Evolutionary conservation across 2,113 vertebrate genomes (phyloP).

Genomic region (Daboia siamensis): DNA sequence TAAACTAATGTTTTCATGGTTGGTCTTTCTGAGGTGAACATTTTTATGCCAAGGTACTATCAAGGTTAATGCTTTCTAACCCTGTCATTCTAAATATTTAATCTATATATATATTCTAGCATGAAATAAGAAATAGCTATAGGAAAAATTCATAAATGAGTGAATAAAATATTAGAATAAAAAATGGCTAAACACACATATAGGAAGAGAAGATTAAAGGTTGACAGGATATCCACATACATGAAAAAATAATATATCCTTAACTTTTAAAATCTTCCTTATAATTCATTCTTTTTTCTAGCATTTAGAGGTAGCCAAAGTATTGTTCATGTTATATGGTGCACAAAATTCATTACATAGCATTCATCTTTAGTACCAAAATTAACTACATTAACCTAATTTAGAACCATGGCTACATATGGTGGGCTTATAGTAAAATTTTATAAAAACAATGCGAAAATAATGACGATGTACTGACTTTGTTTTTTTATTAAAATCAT

Average conservation of each 20-base stretch:
- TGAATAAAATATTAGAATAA: constrained; percentile 55
- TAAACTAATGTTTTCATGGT: constrained; percentile 1
- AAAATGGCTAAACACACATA: background rate
- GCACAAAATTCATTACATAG: background rate
- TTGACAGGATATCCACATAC: background rate
- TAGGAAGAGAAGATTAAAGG: background rate
- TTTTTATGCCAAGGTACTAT: constrained; percentile 11
- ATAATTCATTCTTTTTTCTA: constrained; percentile 14
- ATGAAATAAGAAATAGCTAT: constrained; percentile 32
- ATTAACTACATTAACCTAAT: background rate
- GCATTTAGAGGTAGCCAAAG: background rate
- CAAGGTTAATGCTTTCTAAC: constrained; percentile 42
- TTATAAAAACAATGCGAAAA: background rate
- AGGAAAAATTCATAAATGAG: constrained; percentile 34
- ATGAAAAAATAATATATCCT: background rate
- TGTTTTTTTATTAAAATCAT: background rate
- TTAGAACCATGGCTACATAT: background rate
- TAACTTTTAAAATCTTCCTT: background rate
- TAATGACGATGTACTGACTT: background rate
- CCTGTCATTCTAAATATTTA: constrained; percentile 40
- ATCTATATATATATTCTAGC: constrained; percentile 13
- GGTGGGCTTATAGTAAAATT: background rate
- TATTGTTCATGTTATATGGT: background rate
- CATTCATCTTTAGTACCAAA: background rate
- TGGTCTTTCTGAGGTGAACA: constrained; percentile 21